Conservation (phyloP, 2,113 vertebrate genomes). For the Mustela lutreola region DNA sequence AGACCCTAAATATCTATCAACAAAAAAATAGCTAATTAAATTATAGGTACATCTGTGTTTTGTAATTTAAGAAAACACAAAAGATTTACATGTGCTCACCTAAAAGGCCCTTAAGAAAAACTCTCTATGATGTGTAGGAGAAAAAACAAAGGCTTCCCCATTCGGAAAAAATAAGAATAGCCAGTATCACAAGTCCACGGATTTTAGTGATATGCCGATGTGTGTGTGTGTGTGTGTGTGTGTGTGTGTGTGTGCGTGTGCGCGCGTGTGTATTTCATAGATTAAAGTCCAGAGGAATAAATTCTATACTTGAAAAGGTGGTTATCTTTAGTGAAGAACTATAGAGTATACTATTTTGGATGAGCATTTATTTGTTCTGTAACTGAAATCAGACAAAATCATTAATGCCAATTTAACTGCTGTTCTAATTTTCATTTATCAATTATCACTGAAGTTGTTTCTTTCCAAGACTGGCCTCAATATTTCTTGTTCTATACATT, state of each 20-base stretch:
- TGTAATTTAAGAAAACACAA: not conserved
- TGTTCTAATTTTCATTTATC: not conserved
- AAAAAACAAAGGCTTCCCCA: not conserved
- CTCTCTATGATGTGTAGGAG: not conserved
- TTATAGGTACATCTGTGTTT: not conserved
- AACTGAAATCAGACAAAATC: not conserved
- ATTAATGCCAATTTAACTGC: not conserved
- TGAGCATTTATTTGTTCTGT: not conserved
- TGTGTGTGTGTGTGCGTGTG: too few relatives aligned
- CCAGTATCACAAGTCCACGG: not conserved
- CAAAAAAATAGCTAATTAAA: constrained; percentile 11
- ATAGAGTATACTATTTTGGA: not conserved
- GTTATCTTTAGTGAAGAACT: not conserved
- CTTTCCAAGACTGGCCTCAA: not conserved
- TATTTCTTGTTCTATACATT: not conserved
- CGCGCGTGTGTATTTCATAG: not conserved
- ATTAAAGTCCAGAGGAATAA: not conserved
- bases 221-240: not conserved
- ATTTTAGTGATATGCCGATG: not conserved
- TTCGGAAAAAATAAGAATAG: constrained; percentile 7
- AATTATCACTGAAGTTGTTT: not conserved
- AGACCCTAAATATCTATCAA: not conserved
- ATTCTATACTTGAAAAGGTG: not conserved
- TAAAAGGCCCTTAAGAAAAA: not conserved
- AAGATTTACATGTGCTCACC: not conserved